phyloP scores from a whole-genome alignment of 2,113 vertebrate genomes.

The Macquaria australasica region DNA sequence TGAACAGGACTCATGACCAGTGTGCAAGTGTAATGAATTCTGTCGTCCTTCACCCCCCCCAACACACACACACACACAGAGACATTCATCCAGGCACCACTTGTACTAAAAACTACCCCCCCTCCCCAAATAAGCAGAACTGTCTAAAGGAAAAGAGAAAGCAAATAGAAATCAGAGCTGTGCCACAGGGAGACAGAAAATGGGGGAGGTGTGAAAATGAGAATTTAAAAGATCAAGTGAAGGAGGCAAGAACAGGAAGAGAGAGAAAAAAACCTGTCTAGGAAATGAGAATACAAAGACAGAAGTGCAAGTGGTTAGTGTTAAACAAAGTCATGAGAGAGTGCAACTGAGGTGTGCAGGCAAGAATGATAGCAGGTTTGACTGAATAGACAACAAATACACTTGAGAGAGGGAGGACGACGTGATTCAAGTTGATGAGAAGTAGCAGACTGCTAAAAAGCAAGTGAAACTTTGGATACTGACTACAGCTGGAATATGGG shows the following conservation, averaged over 20 bases:
- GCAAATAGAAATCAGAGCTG: slow-evolving; percentile 26
- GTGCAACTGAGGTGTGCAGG: slow-evolving; percentile 12
- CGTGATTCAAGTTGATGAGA: neutral
- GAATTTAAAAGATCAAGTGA: slow-evolving; percentile 9
- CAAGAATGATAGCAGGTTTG: slow-evolving; percentile 6
- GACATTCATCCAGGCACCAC: neutral
- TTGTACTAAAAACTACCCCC: neutral
- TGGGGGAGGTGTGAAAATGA: slow-evolving; percentile 35
- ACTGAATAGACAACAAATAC: neutral
- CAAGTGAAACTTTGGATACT: neutral
- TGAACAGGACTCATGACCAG: neutral
- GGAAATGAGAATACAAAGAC: slow-evolving; percentile 68
- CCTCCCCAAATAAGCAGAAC: neutral
- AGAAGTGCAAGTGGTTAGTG: slow-evolving; percentile 58
- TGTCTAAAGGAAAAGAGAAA: neutral
- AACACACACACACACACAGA: neutral
- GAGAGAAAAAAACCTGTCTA: slow-evolving; percentile 56
- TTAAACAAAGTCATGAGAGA: slow-evolving; percentile 26
- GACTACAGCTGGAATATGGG: slow-evolving; percentile 49
- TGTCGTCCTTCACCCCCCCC: neutral
- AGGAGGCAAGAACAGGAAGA: slow-evolving; percentile 66
- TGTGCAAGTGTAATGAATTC: neutral
- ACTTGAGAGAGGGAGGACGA: neutral
- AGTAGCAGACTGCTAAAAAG: neutral
- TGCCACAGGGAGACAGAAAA: neutral